Base-by-base conservation (phyloP, 2,888 invertebrate species). In the Uloborus plumipes region DNA sequence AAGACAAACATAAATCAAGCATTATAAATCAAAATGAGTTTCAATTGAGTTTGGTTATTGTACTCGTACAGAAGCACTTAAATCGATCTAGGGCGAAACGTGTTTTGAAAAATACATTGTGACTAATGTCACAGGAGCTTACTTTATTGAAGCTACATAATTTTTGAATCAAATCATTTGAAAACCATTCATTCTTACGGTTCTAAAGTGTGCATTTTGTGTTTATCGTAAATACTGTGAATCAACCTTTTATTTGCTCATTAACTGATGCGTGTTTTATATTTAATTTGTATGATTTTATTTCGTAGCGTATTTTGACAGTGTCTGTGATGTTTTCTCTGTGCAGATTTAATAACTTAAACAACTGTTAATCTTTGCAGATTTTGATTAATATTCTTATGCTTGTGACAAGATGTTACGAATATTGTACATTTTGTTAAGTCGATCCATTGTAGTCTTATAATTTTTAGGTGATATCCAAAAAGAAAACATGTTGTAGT, bases 281-380 rank as follows among this genome's bases (percentile, higher is more conserved):
- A 20, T 18, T 71, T 47, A 15, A 55, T 73, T 73, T 69, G 67
- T 51, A 66, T 55, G 53, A 13, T 62, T 26, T 51, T 51, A 13
- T 66, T 72, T 80, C 64, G 69, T 80, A 69, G 80, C 74, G 74
- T 55, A 51, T 65, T 81, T 74, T 75, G 61, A 69, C 62, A 31
- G 65, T 81, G 73, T 75, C 55, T 81, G 64, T 74, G 74, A 70
- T 62, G 74, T 73, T 81, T 81, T 81, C 18, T 74, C 74, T 81
- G 80, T 81, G 61, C 49, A 64, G 47, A 53, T 69, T 70, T 72
- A 79, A 49, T 55, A 55, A 55, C 26, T n/a, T 22, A 15, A 69
- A 70, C 22, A 64, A 47, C 62, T 61, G 55, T 62, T 80, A 69
- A 74, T 49, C 61, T 75, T 69, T 81, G 74, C 64, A 69, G 53